Base-by-base conservation (phyloP, 2,113 vertebrate species). In the Hyaena hyaena region DNA sequence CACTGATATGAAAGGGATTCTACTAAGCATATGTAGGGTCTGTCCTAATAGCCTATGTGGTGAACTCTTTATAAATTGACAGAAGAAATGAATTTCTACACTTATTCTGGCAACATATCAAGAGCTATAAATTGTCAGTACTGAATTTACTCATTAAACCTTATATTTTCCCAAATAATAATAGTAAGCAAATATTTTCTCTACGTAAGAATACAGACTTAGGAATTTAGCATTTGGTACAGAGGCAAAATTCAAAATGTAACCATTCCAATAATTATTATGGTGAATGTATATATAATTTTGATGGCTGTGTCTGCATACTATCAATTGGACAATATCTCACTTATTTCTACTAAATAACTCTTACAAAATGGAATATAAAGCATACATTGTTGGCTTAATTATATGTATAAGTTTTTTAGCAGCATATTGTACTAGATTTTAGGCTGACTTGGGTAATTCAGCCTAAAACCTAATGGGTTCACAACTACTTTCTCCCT, bases 51-150 rank as follows among this genome's bases (percentile, higher is more conserved):
- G 43, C 50, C 23, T 50, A 24, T 81, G 65, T 73, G 45, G 31
- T 93, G 93, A 97, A 88, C 61, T 90, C 68, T 77, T 95, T 24
- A 81, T 81, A 77, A 77, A 53, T 35, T 94, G 76, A 97, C 65
- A 96, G 74, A 88, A 73, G 8, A 15, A 55, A 93, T 66, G 35
- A 53, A 83, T 97, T 92, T 93, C 65, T 88, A 63, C 55, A 66
- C 28, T 95, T 83, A 48, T 15, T 12, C 33, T 87, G 83, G 79
- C 43, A 93, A 94, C 11, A 77, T 93, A 77, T 9, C 73, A 89
- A 93, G 61, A 89, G 11, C 65, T 69, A 80, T 96, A 94, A 94
- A 88, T 39, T 90, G 76, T 45, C 26, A 58, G 15, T 84, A 53
- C 12, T 76, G 33, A 83, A 95, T 85, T 68, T 77, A 84, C 11